Percentiles rank a stretch among this genome's conserved stretches.
Conservation (phyloP, 2,113 vertebrate genomes). For the Apeltes quadracus region DNA sequence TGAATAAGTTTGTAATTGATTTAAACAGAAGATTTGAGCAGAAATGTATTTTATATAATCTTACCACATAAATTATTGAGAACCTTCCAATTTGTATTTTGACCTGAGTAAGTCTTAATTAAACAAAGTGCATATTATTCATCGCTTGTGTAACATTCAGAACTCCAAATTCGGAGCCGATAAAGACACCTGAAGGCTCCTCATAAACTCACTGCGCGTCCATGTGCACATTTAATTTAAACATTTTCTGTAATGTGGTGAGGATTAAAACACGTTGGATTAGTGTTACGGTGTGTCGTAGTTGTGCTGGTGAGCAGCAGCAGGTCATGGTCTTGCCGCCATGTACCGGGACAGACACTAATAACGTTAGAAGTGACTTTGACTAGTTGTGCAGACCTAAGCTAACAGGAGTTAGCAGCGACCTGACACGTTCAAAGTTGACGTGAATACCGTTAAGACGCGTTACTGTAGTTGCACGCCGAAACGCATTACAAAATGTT, state of each 20-base stretch:
- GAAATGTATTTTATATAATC: background rate
- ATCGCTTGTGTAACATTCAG: background rate
- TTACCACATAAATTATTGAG: background rate
- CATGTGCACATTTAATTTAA: background rate
- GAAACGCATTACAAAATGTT: too few relatives aligned
- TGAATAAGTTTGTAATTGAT: background rate
- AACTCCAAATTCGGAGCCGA: background rate
- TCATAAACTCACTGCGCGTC: background rate
- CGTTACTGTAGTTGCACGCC: background rate
- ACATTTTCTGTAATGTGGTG: too few relatives aligned
- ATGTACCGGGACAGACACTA: background rate
- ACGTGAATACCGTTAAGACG: background rate
- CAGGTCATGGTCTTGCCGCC: background rate
- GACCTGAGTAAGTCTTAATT: background rate
- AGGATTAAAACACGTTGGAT: accelerated
- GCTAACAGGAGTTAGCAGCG: background rate
- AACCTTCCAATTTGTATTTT: background rate
- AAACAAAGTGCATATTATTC: background rate
- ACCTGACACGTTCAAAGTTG: background rate
- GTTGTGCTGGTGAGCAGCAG: background rate
- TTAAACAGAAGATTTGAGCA: background rate
- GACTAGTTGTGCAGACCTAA: background rate
- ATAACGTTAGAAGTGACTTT: background rate
- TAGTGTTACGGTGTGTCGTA: too few relatives aligned
- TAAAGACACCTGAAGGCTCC: conserved; percentile 12